A percentile compares a stretch with the other conserved stretches of the same genome.
Conservation (phyloP, 2,113 vertebrate genomes). For the Argyrosomus japonicus region DNA sequence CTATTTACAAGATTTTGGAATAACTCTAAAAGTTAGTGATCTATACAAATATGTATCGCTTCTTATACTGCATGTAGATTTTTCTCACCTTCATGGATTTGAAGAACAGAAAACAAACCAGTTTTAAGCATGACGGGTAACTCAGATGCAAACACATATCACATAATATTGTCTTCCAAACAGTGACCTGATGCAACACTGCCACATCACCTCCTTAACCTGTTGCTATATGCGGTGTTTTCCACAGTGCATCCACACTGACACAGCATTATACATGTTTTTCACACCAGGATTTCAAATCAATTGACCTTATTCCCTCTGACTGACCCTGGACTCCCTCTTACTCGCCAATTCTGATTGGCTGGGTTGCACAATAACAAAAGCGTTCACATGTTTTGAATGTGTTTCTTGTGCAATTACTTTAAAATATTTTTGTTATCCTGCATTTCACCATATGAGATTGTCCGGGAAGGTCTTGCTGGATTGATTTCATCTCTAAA, state of each 20-base stretch:
- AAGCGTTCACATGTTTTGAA: background rate
- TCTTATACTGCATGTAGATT: background rate
- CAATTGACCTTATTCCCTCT: conserved; percentile 18
- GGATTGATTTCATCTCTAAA: background rate
- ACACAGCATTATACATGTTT: conserved; percentile 38
- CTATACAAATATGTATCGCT: background rate
- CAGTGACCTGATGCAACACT: background rate
- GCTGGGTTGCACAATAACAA: conserved; percentile 37
- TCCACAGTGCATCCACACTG: background rate
- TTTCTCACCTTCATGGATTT: background rate
- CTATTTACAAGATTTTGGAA: background rate
- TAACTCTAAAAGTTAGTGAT: background rate
- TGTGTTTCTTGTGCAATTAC: background rate
- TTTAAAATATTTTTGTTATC: background rate
- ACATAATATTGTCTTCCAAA: background rate
- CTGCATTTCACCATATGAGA: background rate
- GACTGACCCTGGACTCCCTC: background rate
- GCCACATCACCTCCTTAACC: background rate
- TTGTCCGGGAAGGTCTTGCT: background rate
- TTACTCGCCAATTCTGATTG: conserved; percentile 25
- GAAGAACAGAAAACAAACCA: background rate
- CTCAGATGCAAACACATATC: background rate
- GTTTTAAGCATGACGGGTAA: background rate
- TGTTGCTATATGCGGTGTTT: conserved; percentile 3
- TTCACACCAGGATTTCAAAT: background rate